Evolutionary conservation across 2,797 vertebrate genomes (phyloP), one percentile per base, ranked within the genome.

Genomic region (Premnoplex brunnescens): DNA sequence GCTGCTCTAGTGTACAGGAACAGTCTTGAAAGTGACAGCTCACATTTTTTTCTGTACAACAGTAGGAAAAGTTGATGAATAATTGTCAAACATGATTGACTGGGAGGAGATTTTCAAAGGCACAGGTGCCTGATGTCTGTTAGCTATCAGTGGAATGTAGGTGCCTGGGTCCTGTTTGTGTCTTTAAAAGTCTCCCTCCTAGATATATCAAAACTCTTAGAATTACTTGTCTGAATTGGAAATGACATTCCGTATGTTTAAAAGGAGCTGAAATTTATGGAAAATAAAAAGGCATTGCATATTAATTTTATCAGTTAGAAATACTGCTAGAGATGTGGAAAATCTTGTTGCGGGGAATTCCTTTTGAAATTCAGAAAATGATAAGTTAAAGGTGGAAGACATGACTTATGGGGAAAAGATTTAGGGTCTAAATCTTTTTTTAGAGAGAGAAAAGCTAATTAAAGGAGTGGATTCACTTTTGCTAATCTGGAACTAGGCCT

Each of bases 1-100:
- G 46, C 69, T 96, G 93, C 75, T 74, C 68, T 96, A 52, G 55
- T 92, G 80, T 92, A 94, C 52, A 87, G 74, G 77, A 95, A 82
- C 62, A 74, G 73, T 80, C 75, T 96, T 88, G 66, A 95, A 95
- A 88, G 77, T 96, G 94, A 95, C 86, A 95, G 76, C 60, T 96
- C 34, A 51, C 56, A 54, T 91, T 85, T 94, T 94, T 92, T 93
- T 54, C n/a, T 59, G 16, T 20, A 64, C 49, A 94, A 85, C 74
- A 74, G 91, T 82, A 92, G 95, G 75, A 92, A 93, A 94, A 89
- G 67, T 34, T 90, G 88, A 89, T 77, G 71, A 87, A 92, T 59
- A 77, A 54, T 26, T 86, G 84, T 95, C 87, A 72, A 55, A 77
- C 1, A 28, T 86, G 85, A 96, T 89, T 96, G 96, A 96, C 84